Evolutionary conservation across 2,113 vertebrate genomes (phyloP).

Genomic region (Sula dactylatra): DNA sequence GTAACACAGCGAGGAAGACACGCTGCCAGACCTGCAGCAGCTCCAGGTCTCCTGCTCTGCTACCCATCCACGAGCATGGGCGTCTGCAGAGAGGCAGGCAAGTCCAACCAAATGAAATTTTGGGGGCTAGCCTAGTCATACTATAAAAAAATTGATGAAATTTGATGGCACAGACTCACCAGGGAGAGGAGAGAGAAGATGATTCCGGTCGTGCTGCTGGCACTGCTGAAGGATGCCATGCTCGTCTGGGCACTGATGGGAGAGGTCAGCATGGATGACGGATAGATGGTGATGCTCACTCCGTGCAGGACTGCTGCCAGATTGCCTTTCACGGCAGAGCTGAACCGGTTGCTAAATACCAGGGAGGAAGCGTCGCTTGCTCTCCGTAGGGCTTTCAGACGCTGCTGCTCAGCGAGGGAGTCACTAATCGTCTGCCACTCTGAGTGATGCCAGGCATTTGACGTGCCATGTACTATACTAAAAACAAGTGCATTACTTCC

Average conservation of each 20-base stretch:
- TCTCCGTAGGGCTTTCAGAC: neutral
- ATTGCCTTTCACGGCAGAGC: neutral
- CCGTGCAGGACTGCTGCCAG: neutral
- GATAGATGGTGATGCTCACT: neutral
- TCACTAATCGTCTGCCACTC: neutral
- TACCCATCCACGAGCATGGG: rapidly evolving
- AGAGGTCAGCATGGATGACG: neutral
- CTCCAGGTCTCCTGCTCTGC: neutral
- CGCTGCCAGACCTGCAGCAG: neutral
- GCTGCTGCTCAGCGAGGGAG: neutral
- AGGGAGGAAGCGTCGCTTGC: neutral
- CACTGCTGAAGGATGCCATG: neutral
- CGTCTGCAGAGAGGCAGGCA: neutral
- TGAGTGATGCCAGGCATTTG: neutral
- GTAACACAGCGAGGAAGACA: rapidly evolving
- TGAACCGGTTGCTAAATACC: neutral
- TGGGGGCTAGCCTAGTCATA: neutral
- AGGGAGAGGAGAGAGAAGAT: neutral
- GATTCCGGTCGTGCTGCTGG: rapidly evolving
- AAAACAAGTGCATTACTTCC: neutral
- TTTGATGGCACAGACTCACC: neutral
- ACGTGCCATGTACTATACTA: neutral
- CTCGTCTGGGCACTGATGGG: neutral
- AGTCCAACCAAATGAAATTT: neutral
- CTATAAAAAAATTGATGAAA: neutral